Evolutionary conservation across 2,797 vertebrate species (phyloP), one percentile per base, ranked within the genome.

Genomic region (Myripristis jacobus): DNA sequence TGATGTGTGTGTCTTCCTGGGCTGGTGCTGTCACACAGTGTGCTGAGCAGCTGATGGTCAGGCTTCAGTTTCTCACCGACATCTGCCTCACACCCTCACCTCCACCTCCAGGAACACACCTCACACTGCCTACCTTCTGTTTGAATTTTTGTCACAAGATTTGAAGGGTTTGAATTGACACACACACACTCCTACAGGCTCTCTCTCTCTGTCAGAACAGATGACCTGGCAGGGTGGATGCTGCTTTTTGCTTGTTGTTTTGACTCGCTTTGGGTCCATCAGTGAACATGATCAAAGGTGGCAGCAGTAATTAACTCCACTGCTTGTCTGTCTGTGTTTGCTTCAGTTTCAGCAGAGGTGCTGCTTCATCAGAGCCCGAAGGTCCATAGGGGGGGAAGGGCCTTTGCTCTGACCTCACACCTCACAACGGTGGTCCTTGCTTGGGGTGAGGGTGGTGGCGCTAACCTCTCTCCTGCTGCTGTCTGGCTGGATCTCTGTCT

Each of bases 341-440:
- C 63, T 77, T 81, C 73, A 84, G 64, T 86, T 88, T 81, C 82
- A 88, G 89, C 60, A 21, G 72, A 85, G 74, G 71, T 75, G 70
- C 75, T 25, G 52, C 84, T 84, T 77, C 55, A 4, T 75, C 83
- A 75, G 83, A 75, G 22, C 81, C 80, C 70, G 75, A 82, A 6
- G 3, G 27, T 29, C 77, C 71, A 48, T 27, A 12, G 58, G 21
- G 65, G 60, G n/a, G n/a, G n/a, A n/a, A n/a, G n/a, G n/a, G n/a
- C n/a, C n/a, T n/a, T n/a, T 25, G 58, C 80, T 78, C 72, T 64
- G 56, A 62, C 70, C 60, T 11, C 56, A 46, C 56, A 60, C 52
- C 72, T 57, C 67, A 47, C 41, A 2, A 57, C 46, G 2, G 56
- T 34, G 56, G 62, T 60, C 70, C 58, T 36, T 46, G 59, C 10